Evolutionary conservation across 2,797 vertebrate species (phyloP), one percentile per base, ranked within the genome.

Genomic region (Anomalospiza imberbis): DNA sequence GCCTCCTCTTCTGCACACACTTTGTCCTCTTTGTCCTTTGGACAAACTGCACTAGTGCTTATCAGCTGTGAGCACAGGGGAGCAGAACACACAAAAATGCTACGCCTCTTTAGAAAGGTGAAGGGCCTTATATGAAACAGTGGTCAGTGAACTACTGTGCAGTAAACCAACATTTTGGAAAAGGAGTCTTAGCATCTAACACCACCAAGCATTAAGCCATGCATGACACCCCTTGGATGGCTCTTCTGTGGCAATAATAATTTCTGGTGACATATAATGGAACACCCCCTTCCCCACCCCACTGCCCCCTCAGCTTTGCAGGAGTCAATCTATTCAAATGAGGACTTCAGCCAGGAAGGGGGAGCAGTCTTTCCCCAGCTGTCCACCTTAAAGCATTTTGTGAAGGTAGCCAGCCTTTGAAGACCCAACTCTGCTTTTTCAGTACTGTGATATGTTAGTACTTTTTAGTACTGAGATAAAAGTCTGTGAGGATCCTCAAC

Each of bases 201-300:
- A 44, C 17, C 4, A 3, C 12, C 18, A 44, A 20, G 7, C 4
- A 22, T 34, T 58, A 61, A 31, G 22, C 25, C 51, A 14, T 1
- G 10, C 3, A 9, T 8, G 5, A 38, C 0, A 0, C 2, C 3
- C 8, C 34, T 42, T 8, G 2, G 18, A 9, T 47, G 19, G 31
- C 45, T 75, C 15, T 57, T 38, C 16, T 25, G 26, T 15, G 16
- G 54, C 38, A 54, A 13, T 7, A 81, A 18, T 0, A 0, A n/a
- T 7, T 70, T 50, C 21, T 72, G 22, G 19, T 47, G 26, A 50
- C 3, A 6, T 17, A 10, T 3, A 20, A 45, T 7, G 3, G 38
- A 61, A n/a, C 1, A 1, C 1, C 3, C 26, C 5, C 12, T 28
- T 7, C 2, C 24, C 9, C 32, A 25, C 5, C 5, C 15, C 44